phyloP scores from a whole-genome alignment of 2,888 invertebrate genomes.

The Nymphalis urticae region DNA sequence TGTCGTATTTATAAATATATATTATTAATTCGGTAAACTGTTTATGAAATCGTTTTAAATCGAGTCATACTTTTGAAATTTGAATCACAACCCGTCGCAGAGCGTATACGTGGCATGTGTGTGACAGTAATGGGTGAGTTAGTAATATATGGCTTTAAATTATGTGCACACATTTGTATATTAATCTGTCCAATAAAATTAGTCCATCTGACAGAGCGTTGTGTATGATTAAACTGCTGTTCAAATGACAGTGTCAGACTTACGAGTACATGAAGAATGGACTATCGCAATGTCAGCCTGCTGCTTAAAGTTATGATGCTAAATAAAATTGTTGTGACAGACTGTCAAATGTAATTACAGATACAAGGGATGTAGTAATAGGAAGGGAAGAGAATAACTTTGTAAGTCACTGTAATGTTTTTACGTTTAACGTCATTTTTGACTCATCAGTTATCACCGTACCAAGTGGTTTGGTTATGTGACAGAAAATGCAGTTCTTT shows the following conservation, averaged over 20 bases:
- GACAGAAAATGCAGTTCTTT: no score
- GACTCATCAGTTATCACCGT: no score
- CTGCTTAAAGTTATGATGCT: not conserved
- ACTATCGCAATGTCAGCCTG: not conserved
- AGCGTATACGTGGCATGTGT: conserved; percentile 20
- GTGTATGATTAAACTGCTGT: conserved; percentile 4
- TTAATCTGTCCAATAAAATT: conserved; percentile 20
- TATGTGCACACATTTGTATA: conserved; percentile 19
- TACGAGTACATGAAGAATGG: not conserved
- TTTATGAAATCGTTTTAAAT: conserved; percentile 11
- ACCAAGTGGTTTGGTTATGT: no score
- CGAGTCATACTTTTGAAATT: conserved; percentile 24
- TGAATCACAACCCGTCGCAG: conserved; percentile 22
- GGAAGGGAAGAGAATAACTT: no score
- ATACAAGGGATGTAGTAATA: no score
- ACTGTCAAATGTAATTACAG: no score
- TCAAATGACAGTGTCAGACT: not conserved
- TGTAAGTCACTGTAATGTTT: no score
- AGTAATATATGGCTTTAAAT: conserved; percentile 31
- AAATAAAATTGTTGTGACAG: no score
- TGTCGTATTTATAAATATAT: no score
- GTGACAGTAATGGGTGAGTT: conserved; percentile 32
- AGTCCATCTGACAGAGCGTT: conserved; percentile 3
- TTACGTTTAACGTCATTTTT: no score
- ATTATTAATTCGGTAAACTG: no score